Percentiles rank a stretch among this genome's conserved stretches.
Evolutionary conservation across 2,113 vertebrate species (phyloP).

Genomic region (Platichthys stellatus): DNA sequence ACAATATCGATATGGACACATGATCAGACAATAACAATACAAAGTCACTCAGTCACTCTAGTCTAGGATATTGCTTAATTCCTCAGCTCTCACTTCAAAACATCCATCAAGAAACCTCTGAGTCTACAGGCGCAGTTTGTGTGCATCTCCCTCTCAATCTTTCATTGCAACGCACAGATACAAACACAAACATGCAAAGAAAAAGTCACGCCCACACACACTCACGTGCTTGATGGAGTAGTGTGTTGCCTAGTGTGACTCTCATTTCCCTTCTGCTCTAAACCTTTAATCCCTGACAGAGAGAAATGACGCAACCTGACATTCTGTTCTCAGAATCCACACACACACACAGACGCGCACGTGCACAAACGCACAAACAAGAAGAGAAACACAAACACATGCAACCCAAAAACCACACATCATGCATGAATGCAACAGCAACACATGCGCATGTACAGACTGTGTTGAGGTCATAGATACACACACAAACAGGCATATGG

Average conservation of each 20-base stretch:
- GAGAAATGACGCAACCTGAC: slow-evolving; percentile 54
- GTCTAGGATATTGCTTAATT: neutral
- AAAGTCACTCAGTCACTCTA: neutral
- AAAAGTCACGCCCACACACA: neutral
- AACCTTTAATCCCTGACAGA: slow-evolving; percentile 71
- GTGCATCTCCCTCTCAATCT: neutral
- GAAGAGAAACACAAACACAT: neutral
- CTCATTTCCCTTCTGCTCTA: slow-evolving; percentile 64
- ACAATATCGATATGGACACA: too few relatives aligned
- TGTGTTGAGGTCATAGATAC: neutral
- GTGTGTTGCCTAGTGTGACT: slow-evolving; percentile 52
- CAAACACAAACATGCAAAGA: neutral
- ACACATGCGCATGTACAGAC: neutral
- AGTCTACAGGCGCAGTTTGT: neutral
- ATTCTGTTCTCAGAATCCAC: slow-evolving; percentile 45
- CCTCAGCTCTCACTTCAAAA: neutral
- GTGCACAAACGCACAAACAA: too few relatives aligned
- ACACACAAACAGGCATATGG: neutral
- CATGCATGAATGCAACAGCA: neutral
- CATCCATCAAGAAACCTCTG: neutral
- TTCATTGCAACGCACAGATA: slow-evolving; percentile 2
- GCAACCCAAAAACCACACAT: neutral
- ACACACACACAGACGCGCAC: neutral
- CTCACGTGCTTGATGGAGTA: slow-evolving; percentile 42
- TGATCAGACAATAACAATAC: too few relatives aligned